A percentile compares a stretch with the other conserved stretches of the same genome.
phyloP scores from a whole-genome alignment of 2,888 invertebrate species.

The Falcaria lacertinaria region DNA sequence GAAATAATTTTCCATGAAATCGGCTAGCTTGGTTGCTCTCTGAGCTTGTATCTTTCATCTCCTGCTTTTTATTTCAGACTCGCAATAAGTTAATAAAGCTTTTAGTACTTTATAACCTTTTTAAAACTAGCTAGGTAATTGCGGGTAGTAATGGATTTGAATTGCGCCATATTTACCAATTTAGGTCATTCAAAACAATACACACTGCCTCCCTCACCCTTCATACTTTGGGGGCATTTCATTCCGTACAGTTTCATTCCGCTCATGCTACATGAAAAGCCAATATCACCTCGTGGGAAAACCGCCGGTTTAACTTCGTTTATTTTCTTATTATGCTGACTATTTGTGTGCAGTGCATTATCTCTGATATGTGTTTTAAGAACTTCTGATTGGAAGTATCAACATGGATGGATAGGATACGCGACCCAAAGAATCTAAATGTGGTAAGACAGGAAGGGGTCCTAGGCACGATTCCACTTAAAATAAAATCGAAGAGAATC shows the following conservation, averaged over 20 bases:
- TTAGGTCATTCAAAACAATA: constrained; percentile 14
- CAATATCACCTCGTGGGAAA: constrained; percentile 61
- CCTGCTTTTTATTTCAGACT: too few species aligned
- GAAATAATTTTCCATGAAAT: background rate
- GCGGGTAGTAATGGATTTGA: background rate
- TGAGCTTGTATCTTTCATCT: background rate
- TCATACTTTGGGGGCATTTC: background rate
- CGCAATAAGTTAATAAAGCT: too few species aligned
- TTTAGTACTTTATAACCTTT: background rate
- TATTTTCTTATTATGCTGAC: constrained; percentile 46
- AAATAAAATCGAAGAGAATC: too few species aligned
- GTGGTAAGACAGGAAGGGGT: too few species aligned
- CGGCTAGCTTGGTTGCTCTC: background rate
- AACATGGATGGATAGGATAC: too few species aligned
- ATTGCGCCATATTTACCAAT: background rate
- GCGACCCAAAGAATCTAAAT: too few species aligned
- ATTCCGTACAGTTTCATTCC: constrained; percentile 7
- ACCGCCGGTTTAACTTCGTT: constrained; percentile 44
- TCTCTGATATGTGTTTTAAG: constrained; percentile 37
- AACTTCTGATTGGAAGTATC: constrained; percentile 14
- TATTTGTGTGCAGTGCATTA: constrained; percentile 41
- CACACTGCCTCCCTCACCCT: constrained; percentile 6
- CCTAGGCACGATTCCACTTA: too few species aligned
- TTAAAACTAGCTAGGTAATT: background rate
- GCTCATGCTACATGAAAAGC: constrained; percentile 6